phyloP scores from a whole-genome alignment of 2,797 vertebrate genomes.

The Phalanger gymnotis region DNA sequence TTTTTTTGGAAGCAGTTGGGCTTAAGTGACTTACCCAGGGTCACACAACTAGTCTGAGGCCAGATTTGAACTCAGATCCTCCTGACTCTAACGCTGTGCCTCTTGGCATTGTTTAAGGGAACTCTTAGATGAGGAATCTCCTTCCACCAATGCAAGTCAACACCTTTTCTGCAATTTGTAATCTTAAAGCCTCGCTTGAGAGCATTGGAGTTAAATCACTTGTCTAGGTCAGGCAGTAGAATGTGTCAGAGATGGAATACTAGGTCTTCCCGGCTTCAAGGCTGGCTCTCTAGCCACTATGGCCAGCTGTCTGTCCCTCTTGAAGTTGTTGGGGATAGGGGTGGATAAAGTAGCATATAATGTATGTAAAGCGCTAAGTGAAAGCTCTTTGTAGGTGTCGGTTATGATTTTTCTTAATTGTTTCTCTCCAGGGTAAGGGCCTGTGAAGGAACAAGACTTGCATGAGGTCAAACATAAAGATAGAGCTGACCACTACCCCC shows the following conservation, averaged over 20 bases:
- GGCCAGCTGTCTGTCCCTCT: neutral
- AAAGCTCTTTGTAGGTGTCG: neutral
- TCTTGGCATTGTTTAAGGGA: neutral
- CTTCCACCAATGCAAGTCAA: neutral
- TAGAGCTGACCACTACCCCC: neutral
- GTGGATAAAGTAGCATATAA: neutral
- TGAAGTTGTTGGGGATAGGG: neutral
- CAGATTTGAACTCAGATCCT: neutral
- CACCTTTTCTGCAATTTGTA: neutral
- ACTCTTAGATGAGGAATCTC: neutral
- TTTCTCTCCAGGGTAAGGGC: neutral
- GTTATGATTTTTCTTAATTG: neutral
- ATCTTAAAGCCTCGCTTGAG: neutral
- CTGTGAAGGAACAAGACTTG: neutral
- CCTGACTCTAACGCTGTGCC: too few species aligned
- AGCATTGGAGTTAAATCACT: neutral
- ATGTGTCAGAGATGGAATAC: neutral
- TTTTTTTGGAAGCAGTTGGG: neutral
- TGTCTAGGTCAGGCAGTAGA: neutral
- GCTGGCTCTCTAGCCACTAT: neutral
- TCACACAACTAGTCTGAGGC: neutral
- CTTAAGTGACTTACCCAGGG: neutral
- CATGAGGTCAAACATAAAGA: neutral
- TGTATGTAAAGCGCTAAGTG: neutral
- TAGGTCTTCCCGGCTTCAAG: neutral